Base-by-base conservation (phyloP, 1,140 invertebrate genomes). In the Diorhabda carinulata region DNA sequence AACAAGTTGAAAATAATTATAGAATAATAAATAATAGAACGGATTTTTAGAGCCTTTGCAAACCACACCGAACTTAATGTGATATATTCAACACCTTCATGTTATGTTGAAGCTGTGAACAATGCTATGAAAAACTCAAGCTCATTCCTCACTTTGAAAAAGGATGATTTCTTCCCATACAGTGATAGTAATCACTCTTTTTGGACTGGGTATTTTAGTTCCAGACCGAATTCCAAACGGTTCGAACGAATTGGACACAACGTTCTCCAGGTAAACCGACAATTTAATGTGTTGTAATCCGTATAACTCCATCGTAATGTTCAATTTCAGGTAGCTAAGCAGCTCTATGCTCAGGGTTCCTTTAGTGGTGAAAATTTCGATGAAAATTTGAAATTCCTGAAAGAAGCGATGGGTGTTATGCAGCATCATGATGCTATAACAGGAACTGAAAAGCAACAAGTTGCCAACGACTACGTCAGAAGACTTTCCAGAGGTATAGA, bases 151-250 rank as follows among this genome's bases (percentile, higher is more conserved):
- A 69, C 84, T 68, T 80, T 79, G 57, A 91, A 90, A 78, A 81
- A 79, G 3, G 89, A 92, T 73, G 92, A 94, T 74, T 86, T 86
- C 59, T 87, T 94, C 57, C 92, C 93, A 0, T 95, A 94, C 78
- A 90, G 89, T 3, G 86, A 85, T 73, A 85, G 87, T 62, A 78
- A 83, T 3, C 87, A 92, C 75, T 85, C 86, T 0, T 94, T 90
- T 77, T 95, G 92, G 93, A 92, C 91, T 2, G 93, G 93, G 2
- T 95, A 92, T 78, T 95, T 90, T 77, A 92, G 89, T 2, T 93
- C 91, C 0, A 78, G 90, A 70, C 86, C 90, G 2, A 85, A 87
- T 66, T 80, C 90, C 0, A 93, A 93, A 77, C 85, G 86, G 64
- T 82, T 86, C 10, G 86, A 87, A 9, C 82, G 89, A 60, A 79